phyloP scores from a whole-genome alignment of 2,797 vertebrate genomes.

The Enteromius trimaculatus region DNA sequence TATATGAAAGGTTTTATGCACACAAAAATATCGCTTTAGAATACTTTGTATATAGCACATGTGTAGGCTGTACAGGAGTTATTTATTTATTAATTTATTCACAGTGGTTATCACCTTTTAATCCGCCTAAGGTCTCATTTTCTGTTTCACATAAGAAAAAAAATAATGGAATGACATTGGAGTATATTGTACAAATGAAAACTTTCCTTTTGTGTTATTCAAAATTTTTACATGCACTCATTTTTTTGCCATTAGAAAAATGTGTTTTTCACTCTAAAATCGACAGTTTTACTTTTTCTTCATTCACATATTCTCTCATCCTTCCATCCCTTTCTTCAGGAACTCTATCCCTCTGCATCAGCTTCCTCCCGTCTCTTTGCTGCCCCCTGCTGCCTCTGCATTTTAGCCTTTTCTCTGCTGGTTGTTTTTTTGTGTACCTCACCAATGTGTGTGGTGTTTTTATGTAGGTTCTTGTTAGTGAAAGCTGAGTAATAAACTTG shows the following conservation, averaged over 20 bases:
- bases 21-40: not conserved
- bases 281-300: constrained; percentile 45
- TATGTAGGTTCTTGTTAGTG: not conserved
- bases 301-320: constrained; percentile 38
- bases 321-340: constrained; percentile 25
- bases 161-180: not conserved
- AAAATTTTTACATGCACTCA: not conserved
- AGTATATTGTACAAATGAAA: not conserved
- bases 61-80: not conserved
- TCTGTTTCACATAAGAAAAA: not conserved
- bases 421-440: not conserved
- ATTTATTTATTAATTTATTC: not conserved
- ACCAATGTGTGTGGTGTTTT: not conserved
- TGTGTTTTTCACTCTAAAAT: constrained; percentile 66
- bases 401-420: not conserved
- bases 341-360: constrained; percentile 24
- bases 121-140: not conserved
- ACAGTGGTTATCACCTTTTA: not conserved
- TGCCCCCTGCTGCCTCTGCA: constrained; percentile 59
- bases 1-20: not conserved
- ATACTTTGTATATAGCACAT: not conserved
- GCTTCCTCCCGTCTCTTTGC: constrained; percentile 48
- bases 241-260: not conserved
- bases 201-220: not conserved
- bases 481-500: not conserved